Evolutionary conservation across 2,797 vertebrate genomes (phyloP).

Genomic region (Gorsachius magnificus): DNA sequence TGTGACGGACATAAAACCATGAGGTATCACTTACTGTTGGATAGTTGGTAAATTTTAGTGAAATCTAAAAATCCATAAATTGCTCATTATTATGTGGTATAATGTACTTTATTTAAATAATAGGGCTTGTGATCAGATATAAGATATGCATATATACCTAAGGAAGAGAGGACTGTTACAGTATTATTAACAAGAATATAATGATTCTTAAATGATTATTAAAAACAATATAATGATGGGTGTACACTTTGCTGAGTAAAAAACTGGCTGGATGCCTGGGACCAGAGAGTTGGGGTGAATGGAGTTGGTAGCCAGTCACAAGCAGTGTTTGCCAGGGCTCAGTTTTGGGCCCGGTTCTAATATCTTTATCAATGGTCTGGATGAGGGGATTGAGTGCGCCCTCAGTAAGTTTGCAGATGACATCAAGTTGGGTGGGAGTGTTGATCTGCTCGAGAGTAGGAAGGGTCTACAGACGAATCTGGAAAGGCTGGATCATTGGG

Average conservation of each 20-base stretch:
- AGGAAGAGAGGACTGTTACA: background rate
- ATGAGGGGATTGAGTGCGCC: rapidly evolving
- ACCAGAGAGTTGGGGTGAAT: background rate
- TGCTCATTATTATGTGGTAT: background rate
- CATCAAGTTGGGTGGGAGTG: background rate
- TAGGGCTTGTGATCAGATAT: background rate
- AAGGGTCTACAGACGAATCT: background rate
- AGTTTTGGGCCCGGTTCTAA: rapidly evolving
- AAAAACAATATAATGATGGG: background rate
- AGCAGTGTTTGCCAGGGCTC: background rate
- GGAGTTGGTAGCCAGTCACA: rapidly evolving
- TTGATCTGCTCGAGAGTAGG: background rate
- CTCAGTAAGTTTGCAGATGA: background rate
- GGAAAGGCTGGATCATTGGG: rapidly evolving
- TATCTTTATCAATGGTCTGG: background rate
- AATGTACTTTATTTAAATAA: background rate
- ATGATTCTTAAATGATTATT: background rate
- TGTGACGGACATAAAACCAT: background rate
- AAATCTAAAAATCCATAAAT: background rate
- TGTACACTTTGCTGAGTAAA: background rate
- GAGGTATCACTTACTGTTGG: background rate
- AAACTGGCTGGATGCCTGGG: background rate
- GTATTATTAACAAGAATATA: background rate
- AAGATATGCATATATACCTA: background rate
- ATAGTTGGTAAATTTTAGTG: background rate